phyloP scores from a whole-genome alignment of 2,888 invertebrate genomes.

The Hirtodrosophila alboralis region DNA sequence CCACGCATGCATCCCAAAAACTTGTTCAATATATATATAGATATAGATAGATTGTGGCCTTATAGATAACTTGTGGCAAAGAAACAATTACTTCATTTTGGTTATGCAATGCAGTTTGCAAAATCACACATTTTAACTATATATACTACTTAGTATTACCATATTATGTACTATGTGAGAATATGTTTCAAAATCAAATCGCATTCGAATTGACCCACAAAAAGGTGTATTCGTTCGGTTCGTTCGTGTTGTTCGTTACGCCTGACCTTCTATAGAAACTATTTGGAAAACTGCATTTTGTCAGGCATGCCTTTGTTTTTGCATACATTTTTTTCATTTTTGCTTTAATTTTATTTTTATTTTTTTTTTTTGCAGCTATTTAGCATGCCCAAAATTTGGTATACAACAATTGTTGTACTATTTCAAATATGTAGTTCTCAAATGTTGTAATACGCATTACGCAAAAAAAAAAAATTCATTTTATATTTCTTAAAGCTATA shows the following conservation, averaged over 20 bases:
- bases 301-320: constrained; percentile 61
- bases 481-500: no score
- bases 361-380: constrained; percentile 5
- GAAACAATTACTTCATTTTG: constrained; percentile 29
- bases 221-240: no score
- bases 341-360: no score
- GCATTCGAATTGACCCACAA: constrained; percentile 34
- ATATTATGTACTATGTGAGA: constrained; percentile 57
- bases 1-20: constrained; percentile 41
- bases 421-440: no score
- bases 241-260: constrained; percentile 42
- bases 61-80: no score
- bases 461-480: no score
- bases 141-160: no score
- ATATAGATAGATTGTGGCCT: neutral
- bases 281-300: constrained; percentile 61
- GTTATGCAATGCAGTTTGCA: constrained; percentile 47
- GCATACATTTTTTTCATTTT: constrained; percentile 21
- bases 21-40: constrained; percentile 32
- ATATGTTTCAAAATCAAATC: constrained; percentile 52
- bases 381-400: constrained; percentile 21
- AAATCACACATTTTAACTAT: no score
- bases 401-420: no score
- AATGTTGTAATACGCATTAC: no score
- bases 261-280: constrained; percentile 31